Percentiles rank a stretch among this genome's conserved stretches.
phyloP scores from a whole-genome alignment of 2,113 vertebrate species.

The Xenopus laevis region DNA sequence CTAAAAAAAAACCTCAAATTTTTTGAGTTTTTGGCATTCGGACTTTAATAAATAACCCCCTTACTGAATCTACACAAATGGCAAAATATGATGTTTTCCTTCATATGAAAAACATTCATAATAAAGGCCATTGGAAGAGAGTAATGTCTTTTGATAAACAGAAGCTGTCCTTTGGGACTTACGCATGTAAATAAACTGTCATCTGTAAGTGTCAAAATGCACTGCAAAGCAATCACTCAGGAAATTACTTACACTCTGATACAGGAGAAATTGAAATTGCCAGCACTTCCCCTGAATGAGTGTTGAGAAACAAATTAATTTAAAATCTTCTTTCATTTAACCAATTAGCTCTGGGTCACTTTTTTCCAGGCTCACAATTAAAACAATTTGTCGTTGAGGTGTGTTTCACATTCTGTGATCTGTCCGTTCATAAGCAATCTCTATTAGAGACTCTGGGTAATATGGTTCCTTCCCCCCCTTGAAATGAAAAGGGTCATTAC shows the following conservation, averaged over 20 bases:
- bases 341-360: constrained; percentile 54
- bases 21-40: too few species aligned
- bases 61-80: too few species aligned
- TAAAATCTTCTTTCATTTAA: constrained; percentile 48
- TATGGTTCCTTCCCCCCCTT: not conserved
- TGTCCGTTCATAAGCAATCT: constrained; percentile 51
- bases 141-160: constrained; percentile 28
- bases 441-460: not conserved
- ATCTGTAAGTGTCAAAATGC: constrained; percentile 54
- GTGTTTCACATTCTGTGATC: constrained; percentile 49
- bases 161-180: constrained; percentile 43
- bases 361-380: constrained; percentile 49
- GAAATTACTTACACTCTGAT: constrained; percentile 39
- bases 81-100: not conserved
- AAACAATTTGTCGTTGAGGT: constrained; percentile 56
- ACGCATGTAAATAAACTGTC: constrained; percentile 54
- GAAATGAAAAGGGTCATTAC: not conserved
- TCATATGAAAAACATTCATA: not conserved
- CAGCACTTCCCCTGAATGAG: constrained; percentile 24
- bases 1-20: too few species aligned
- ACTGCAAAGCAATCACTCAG: constrained; percentile 51
- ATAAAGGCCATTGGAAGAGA: not conserved
- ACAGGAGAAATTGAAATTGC: constrained; percentile 40
- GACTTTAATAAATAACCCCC: too few species aligned
- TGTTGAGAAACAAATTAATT: constrained; percentile 55